Percentiles rank a stretch among this genome's conserved stretches.
Evolutionary conservation across 1,140 invertebrate species (phyloP).

Genomic region (Condylostylus longicornis): DNA sequence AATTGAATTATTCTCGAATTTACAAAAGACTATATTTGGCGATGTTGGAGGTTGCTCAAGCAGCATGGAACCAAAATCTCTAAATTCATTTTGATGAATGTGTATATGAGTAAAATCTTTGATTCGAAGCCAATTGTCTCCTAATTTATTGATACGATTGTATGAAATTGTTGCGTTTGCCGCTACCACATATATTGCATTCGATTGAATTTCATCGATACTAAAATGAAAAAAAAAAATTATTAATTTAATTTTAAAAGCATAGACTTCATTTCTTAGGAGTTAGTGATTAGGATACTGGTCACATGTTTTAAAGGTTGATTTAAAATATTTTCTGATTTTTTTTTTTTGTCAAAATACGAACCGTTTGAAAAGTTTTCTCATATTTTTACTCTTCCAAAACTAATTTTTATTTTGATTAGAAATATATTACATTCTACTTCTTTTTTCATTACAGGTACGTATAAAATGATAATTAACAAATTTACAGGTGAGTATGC

Average conservation of each 20-base stretch:
- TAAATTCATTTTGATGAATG: slow-evolving; percentile 20
- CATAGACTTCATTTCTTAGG: too few relatives aligned
- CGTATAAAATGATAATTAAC: too few relatives aligned
- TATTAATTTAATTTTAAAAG: background rate
- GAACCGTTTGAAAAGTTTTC: too few relatives aligned
- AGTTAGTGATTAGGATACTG: too few relatives aligned
- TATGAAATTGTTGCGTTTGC: slow-evolving; percentile 12
- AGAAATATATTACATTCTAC: too few relatives aligned
- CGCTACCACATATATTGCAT: slow-evolving; percentile 16
- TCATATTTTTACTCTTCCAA: too few relatives aligned
- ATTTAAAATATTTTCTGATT: too few relatives aligned
- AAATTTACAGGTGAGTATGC: too few relatives aligned
- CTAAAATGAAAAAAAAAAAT: slow-evolving; percentile 9
- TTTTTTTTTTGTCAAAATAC: too few relatives aligned
- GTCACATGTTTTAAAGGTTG: too few relatives aligned
- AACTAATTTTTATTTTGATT: too few relatives aligned
- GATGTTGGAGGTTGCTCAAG: slow-evolving; percentile 11
- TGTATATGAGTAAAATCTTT: slow-evolving; percentile 12
- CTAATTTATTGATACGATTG: slow-evolving; percentile 15
- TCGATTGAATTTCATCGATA: slow-evolving; percentile 17
- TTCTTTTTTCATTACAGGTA: too few relatives aligned
- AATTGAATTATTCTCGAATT: slow-evolving; percentile 20
- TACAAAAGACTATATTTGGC: slow-evolving; percentile 11
- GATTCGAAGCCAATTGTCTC: slow-evolving; percentile 18
- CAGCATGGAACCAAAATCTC: slow-evolving; percentile 13